Base-by-base conservation (phyloP, 2,888 invertebrate species). In the Drepana falcataria region DNA sequence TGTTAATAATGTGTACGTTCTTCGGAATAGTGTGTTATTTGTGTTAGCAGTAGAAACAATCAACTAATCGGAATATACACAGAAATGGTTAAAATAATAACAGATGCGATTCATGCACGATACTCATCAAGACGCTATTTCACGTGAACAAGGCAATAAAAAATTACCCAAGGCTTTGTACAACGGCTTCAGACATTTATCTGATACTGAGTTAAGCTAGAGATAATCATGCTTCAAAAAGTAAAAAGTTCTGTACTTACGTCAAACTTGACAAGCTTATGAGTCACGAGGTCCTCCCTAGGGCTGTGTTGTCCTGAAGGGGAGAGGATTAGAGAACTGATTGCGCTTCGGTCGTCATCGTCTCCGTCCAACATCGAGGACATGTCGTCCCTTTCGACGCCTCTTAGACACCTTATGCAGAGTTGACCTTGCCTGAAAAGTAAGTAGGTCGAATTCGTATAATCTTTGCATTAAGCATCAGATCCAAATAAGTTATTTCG, bases 371-470 rank as follows among this genome's bases (percentile, higher is more conserved):
- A 88, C 75, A 95, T 93, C 35, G 94, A 93, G 2, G 94, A 93
- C 78, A 93, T 92, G 66, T 94, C 93, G 63, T 94, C 94, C 49
- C 87, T 71, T 59, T 89, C 89, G 55, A 94, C 93, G 51, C 93
- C 94, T 58, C 96, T 92, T 53, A 96, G 91, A 79, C 96, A 96
- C 71, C 95, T 93, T 69, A 95, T 94, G 83, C 96, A 96, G 72
- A 96, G 92, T 75, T 96, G 95, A 7, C 96, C 96, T 92, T 96
- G 95, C 75, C 96, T 96, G 84, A 49, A 62, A 61, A 21, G 44
- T 47, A 47, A 55, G 51, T 64, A 21, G 21, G 52, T 54, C 4
- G 54, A 49, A 48, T 34, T 49, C 54, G 21, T 21, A 21, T 21
- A 21, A 21, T 21, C 21, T 21, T 21, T 21, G 21, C 21, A 21